Evolutionary conservation across 2,888 invertebrate genomes (phyloP), one percentile per base, ranked within the genome.

Genomic region (Heliconius sara): DNA sequence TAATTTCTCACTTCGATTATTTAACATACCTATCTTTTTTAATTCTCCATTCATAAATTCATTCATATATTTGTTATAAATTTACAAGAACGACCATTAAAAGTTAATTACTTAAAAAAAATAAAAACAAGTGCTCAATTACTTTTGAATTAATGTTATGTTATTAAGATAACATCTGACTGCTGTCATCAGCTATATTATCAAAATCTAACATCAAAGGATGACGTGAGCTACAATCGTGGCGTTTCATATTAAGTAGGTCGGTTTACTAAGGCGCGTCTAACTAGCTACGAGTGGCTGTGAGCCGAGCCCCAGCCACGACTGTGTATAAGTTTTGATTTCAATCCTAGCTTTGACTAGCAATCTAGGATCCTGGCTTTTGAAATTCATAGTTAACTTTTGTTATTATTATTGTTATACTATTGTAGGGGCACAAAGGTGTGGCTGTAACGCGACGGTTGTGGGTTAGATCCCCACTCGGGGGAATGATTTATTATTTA

Each of bases 231-330:
- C 77, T 65, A 80, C 76, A 78, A 78, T 74, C 78, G 76, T 22
- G n/a, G 78, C 63, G 76, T 82, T 80, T 82, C 77, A 80, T 80
- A 80, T 79, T 77, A 80, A 80, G 71, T 80, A 71, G 80, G 80
- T 79, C 80, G 80, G 72, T 73, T 78, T 79, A 80, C 77, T 60
- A 77, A 76, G 82, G 82, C 79, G 80, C 75, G 80, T 74, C 66
- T 76, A 76, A 78, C 77, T 76, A 60, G 78, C 70, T 75, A 47
- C 47, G 47, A 47, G 47, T 47, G 30, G 78, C 65, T 75, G 75
- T 63, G 65, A 67, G 68, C 30, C 78, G 77, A 75, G 65, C 74
- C 78, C 60, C 65, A 77, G 60, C 57, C 78, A 78, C 74, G 77
- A 76, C 34, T 34, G 34, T 27, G 27, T 67, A 71, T 70, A 74